A percentile compares a stretch with the other conserved stretches of the same genome.
Conservation (phyloP, 53 echinoderm and acorn worm genomes). For the Stichopus horrens region DNA sequence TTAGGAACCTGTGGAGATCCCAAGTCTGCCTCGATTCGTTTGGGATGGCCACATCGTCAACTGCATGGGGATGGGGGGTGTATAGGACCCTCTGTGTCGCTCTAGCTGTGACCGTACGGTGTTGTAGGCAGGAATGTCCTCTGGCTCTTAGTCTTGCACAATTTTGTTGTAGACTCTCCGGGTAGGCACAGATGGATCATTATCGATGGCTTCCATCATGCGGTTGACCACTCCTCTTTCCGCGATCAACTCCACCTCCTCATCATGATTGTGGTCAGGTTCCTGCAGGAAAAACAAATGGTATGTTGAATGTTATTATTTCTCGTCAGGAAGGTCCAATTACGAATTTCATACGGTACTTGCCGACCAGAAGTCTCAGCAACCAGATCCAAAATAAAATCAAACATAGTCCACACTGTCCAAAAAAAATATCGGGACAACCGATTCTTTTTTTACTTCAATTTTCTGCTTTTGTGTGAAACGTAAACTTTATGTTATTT, state of each 20-base stretch:
- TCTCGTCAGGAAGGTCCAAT: background rate
- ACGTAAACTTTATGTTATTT: too few species aligned
- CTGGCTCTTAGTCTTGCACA: constrained; percentile 16
- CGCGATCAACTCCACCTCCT: background rate
- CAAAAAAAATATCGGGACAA: too few species aligned
- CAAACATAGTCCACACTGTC: too few species aligned
- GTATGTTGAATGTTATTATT: background rate
- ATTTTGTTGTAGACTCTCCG: constrained; percentile 22
- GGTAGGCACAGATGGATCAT: constrained; percentile 38
- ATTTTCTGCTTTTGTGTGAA: too few species aligned
- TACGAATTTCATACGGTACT: too few species aligned
- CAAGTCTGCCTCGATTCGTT: constrained; percentile 44
- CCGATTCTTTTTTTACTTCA: too few species aligned
- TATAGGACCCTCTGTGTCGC: constrained; percentile 26
- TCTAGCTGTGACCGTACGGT: constrained; percentile 34
- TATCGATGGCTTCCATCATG: constrained; percentile 10
- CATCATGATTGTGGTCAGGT: constrained; percentile 4
- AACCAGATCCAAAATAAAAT: too few species aligned
- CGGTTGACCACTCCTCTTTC: background rate
- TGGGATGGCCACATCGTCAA: constrained; percentile 41
- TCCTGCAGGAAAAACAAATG: background rate
- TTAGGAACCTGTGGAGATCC: constrained; percentile 1
- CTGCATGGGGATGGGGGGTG: constrained; percentile 29
- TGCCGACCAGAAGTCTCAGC: too few species aligned
- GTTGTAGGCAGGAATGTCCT: constrained; percentile 34